Evolutionary conservation across 92 coral and sea anemone genomes (phyloP).

Genomic region (Metridium senile): DNA sequence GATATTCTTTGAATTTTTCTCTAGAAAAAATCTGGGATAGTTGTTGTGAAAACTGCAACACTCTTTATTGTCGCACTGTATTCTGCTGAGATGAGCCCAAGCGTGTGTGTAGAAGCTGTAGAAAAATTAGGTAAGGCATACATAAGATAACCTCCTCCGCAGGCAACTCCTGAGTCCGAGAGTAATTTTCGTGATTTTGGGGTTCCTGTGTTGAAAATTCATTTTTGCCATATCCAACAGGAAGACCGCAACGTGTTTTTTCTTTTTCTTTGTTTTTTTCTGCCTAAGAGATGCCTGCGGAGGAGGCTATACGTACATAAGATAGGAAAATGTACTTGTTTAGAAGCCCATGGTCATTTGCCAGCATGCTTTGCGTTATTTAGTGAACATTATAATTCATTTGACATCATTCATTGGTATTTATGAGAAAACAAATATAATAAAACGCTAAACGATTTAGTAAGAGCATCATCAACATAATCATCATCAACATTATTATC

Average conservation of each 20-base stretch:
- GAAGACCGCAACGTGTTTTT: too few relatives aligned
- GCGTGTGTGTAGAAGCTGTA: conserved; percentile 94
- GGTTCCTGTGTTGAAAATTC: background rate
- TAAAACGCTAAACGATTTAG: background rate
- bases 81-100: conserved; percentile 92
- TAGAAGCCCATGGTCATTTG: background rate
- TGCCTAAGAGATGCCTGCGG: too few relatives aligned
- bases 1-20: background rate
- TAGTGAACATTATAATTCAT: background rate
- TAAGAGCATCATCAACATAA: background rate
- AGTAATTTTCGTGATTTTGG: background rate
- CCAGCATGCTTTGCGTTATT: background rate
- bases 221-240: too few relatives aligned
- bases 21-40: conserved; percentile 81
- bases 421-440: background rate
- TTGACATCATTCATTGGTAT: background rate
- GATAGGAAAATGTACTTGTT: too few relatives aligned
- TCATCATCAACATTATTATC: background rate
- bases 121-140: conserved; percentile 83
- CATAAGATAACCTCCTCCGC: background rate
- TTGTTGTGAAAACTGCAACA: conserved; percentile 85
- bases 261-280: too few relatives aligned
- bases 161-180: background rate
- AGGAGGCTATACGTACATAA: too few relatives aligned
- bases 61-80: conserved; percentile 75